Conservation (phyloP, 1,140 invertebrate genomes). For the Panagrolaimus sp. region DNA sequence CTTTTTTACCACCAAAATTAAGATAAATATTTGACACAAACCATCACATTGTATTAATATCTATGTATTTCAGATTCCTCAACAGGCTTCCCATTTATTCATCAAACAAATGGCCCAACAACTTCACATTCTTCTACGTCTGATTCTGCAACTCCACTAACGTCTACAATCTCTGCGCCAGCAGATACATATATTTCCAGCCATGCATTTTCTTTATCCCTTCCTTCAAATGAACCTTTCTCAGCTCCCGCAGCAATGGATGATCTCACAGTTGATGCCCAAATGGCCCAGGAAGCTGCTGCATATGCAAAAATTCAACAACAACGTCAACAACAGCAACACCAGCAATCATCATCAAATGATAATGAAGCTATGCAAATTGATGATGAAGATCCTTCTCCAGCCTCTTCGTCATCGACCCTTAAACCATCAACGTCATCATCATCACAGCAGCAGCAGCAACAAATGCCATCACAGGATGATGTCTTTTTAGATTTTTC, state of each 20-base stretch:
- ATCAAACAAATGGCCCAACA: neutral
- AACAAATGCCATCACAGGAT: neutral
- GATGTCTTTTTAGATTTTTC: too few relatives aligned
- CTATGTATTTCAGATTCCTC: too few relatives aligned
- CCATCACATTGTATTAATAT: too few relatives aligned
- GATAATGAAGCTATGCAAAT: neutral
- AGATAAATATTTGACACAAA: too few relatives aligned
- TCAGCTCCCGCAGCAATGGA: constrained; percentile 5
- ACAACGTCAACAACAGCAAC: too few relatives aligned
- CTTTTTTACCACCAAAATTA: too few relatives aligned
- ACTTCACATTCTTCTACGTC: neutral
- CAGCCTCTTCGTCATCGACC: neutral
- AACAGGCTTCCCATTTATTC: too few relatives aligned
- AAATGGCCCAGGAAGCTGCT: neutral
- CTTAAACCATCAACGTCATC: neutral
- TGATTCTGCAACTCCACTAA: neutral
- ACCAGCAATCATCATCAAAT: neutral
- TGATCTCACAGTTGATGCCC: constrained; percentile 2
- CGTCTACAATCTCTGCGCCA: neutral
- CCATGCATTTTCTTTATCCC: neutral
- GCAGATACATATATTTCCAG: neutral
- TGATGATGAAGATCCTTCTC: neutral
- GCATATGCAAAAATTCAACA: too few relatives aligned
- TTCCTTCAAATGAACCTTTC: neutral
- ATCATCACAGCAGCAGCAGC: neutral